These are phyloP conservation scores for Amphipyra berbera DNA, from an alignment of 2,888 invertebrate species.

Conservation along the genomic window DNA sequence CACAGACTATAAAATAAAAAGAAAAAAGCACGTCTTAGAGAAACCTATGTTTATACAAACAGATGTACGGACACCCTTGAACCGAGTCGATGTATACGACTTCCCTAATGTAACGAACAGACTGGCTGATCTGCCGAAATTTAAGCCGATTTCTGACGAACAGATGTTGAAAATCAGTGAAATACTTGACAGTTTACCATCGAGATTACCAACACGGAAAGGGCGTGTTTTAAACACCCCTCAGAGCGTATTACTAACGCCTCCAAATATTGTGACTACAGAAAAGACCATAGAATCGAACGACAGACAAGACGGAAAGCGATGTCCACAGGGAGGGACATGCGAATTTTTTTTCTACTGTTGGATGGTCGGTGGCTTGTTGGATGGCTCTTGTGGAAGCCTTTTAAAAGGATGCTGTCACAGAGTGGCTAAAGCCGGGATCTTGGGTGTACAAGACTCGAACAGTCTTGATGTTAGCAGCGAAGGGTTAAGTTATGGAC, in stretches of 20 bases:
- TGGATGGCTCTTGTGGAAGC: slow-evolving; percentile 95
- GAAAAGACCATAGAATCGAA: slow-evolving; percentile 46
- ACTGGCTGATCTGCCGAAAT: slow-evolving; percentile 74
- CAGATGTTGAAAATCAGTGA: slow-evolving; percentile 81
- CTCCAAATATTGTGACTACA: slow-evolving; percentile 35
- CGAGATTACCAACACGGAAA: slow-evolving; percentile 66
- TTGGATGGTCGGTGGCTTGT: slow-evolving; percentile 96
- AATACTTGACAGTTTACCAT: slow-evolving; percentile 76
- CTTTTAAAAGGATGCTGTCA: slow-evolving; percentile 96
- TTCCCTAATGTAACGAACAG: slow-evolving; percentile 73
- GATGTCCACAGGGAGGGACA: slow-evolving; percentile 93
- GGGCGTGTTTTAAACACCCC: slow-evolving; percentile 68
- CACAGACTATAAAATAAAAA: slow-evolving; percentile 63
- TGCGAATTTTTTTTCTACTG: slow-evolving; percentile 98
- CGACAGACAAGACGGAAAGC: slow-evolving; percentile 83
- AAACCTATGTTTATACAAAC: slow-evolving; percentile 87
- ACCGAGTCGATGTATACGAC: slow-evolving; percentile 71
- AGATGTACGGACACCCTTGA: slow-evolving; percentile 61
- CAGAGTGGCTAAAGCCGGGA: slow-evolving; percentile 92
- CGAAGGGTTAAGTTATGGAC: slow-evolving; percentile 92
- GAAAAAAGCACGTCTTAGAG: slow-evolving; percentile 65
- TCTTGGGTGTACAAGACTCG: slow-evolving; percentile 91
- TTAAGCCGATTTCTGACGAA: slow-evolving; percentile 84
- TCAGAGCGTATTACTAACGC: slow-evolving; percentile 4
- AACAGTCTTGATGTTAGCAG: slow-evolving; percentile 91